Percentiles rank a stretch among this genome's conserved stretches.
These are phyloP conservation scores for Pangasianodon hypophthalmus DNA, from an alignment of 2,113 vertebrate species.

Conservation along the genomic window DNA sequence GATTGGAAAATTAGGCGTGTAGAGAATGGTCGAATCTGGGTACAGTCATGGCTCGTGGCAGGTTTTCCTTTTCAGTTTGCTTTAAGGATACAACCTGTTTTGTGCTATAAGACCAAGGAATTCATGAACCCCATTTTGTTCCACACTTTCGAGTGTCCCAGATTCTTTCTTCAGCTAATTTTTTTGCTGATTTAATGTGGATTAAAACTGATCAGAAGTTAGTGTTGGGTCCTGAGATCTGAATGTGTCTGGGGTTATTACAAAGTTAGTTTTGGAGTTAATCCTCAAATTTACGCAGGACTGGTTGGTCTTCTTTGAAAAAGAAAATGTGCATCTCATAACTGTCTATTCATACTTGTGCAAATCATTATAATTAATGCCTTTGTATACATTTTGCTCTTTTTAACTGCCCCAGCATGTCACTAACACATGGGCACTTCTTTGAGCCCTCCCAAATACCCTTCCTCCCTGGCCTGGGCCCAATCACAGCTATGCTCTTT, in stretches of 20 bases:
- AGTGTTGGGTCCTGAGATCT: neutral
- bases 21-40: neutral
- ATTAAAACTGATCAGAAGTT: neutral
- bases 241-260: neutral
- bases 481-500: conserved; percentile 64
- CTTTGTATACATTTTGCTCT: conserved; percentile 22
- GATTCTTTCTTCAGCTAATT: neutral
- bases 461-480: conserved; percentile 58
- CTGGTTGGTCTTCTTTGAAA: neutral
- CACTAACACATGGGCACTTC: conserved; percentile 60
- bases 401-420: conserved; percentile 52
- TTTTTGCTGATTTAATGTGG: neutral
- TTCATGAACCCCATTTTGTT: neutral
- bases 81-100: neutral
- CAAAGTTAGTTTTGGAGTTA: neutral
- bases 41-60: neutral
- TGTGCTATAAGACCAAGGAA: neutral
- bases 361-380: conserved; percentile 16
- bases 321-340: neutral
- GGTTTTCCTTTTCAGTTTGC: conserved; percentile 1
- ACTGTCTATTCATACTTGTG: neutral
- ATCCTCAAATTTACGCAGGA: neutral
- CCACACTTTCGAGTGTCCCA: too few species aligned
- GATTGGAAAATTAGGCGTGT: neutral
- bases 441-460: conserved; percentile 50